A percentile compares a stretch with the other conserved stretches of the same genome.
Conservation (phyloP, 2,888 invertebrate species). For the Leptinotarsa juncta region DNA sequence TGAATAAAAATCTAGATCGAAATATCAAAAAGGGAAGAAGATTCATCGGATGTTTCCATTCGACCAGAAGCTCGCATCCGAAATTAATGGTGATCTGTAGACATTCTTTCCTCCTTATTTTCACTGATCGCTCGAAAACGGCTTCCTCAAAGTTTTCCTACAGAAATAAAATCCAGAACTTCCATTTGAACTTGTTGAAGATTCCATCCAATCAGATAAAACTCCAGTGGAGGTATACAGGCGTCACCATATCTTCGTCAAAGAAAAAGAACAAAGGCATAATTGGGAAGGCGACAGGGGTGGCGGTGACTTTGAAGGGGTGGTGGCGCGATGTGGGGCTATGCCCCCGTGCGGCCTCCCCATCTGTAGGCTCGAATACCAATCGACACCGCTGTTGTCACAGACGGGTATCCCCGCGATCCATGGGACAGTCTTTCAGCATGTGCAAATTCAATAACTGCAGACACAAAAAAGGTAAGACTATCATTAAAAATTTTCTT, state of each 20-base stretch:
- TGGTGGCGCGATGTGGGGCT: slow-evolving; percentile 68
- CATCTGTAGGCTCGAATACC: slow-evolving; percentile 53
- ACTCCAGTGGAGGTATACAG: slow-evolving; percentile 39
- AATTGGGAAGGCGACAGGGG: slow-evolving; percentile 61
- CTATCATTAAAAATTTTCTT: no score
- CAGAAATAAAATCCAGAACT: slow-evolving; percentile 47
- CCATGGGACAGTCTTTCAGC: slow-evolving; percentile 85
- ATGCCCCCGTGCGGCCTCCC: slow-evolving; percentile 63
- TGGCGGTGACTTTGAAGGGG: slow-evolving; percentile 66
- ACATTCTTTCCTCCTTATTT: slow-evolving; percentile 9
- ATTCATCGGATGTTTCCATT: background rate
- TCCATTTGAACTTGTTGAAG: slow-evolving; percentile 48
- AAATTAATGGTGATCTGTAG: slow-evolving; percentile 29
- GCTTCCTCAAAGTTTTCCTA: slow-evolving; percentile 50
- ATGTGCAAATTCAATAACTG: slow-evolving; percentile 85
- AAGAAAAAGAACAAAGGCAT: slow-evolving; percentile 52
- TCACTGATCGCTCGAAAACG: slow-evolving; percentile 49
- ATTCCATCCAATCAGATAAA: slow-evolving; percentile 44
- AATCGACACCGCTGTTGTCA: slow-evolving; percentile 54
- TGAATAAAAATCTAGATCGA: background rate
- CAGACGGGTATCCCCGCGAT: slow-evolving; percentile 59
- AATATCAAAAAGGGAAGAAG: background rate
- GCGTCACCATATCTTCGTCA: slow-evolving; percentile 33
- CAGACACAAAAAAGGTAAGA: slow-evolving; percentile 75
- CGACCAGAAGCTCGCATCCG: background rate